Percentiles rank a stretch among this genome's conserved stretches.
Conservation (phyloP, 2,797 vertebrate genomes). For the Macropus fuliginosus region DNA sequence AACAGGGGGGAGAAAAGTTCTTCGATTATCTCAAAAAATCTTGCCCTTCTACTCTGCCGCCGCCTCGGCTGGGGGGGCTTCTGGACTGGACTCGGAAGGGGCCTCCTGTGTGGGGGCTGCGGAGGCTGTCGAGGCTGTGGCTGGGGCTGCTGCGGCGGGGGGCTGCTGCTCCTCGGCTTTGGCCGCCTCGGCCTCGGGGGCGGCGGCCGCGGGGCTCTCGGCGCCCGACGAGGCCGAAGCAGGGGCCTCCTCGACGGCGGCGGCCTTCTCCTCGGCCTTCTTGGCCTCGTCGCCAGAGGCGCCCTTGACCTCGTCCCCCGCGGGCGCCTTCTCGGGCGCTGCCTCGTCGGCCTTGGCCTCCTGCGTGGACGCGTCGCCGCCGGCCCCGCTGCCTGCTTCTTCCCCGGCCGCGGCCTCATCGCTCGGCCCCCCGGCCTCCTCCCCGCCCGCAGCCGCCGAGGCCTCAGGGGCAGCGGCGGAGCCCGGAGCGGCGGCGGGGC, state of each 20-base stretch:
- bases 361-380: slow-evolving; percentile 25
- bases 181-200: slow-evolving; percentile 84
- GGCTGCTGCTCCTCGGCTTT: slow-evolving; percentile 86
- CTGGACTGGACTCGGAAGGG: slow-evolving; percentile 87
- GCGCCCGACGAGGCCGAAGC: slow-evolving; percentile 79
- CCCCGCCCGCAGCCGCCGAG: slow-evolving; percentile 80
- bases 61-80: slow-evolving; percentile 87
- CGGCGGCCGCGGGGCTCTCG: slow-evolving; percentile 73
- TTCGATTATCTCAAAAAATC: slow-evolving; percentile 88
- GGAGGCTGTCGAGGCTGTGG: slow-evolving; percentile 60
- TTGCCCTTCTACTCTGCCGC: slow-evolving; percentile 88
- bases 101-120: slow-evolving; percentile 85
- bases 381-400: slow-evolving; percentile 66
- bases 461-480: slow-evolving; percentile 83
- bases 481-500: slow-evolving; percentile 71
- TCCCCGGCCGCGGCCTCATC: slow-evolving; percentile 87
- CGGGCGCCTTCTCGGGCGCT: slow-evolving; percentile 65
- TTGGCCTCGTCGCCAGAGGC: slow-evolving; percentile 64
- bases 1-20: slow-evolving; percentile 89
- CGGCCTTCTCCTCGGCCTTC: slow-evolving; percentile 60
- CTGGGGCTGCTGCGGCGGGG: slow-evolving; percentile 55
- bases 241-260: slow-evolving; percentile 65
- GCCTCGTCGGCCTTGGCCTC: slow-evolving; percentile 74
- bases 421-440: slow-evolving; percentile 63
- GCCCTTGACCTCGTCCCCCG: slow-evolving; percentile 75